Evolutionary conservation across 2,113 vertebrate genomes (phyloP), one percentile per base, ranked within the genome.

Genomic region (Perccottus glenii): DNA sequence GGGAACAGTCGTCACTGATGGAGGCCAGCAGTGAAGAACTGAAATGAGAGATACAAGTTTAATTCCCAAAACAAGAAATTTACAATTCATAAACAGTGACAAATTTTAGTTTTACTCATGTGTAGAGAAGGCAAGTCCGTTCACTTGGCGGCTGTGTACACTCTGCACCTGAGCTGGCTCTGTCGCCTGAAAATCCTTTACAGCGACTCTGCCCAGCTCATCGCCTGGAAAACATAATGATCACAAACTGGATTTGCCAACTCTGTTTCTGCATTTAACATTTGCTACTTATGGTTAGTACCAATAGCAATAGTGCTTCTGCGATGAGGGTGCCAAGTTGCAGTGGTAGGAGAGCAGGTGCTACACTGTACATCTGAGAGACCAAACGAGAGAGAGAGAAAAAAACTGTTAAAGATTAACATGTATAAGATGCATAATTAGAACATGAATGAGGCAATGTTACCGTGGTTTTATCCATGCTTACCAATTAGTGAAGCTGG

Each of bases 1-100:
- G 85, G 0, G 94, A 94, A 71, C 96, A 98, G 84, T 99, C 98
- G 74, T 99, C 95, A 77, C 98, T 96, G 70, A 97, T 80, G 2
- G 96, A 94, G 57, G 96, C 98, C 70, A 99, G 86, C 32, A 96
- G 84, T 32, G 95, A 89, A 43, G 87, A 76, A 62, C 98, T 99
- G 64, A 1, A 45, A 66, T 55, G n/a, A 45, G 64, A 16, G 57
- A 38, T 50, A 44, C 38, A 78, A 35, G 2, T 52, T 14, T 42
- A 6, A 12, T 43, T 27, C 48, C 32, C 1, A 49, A 5, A 82
- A 14, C 15, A 14, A 32, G 3, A 38, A 8, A 11, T 4, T 32
- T 58, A 67, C 7, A 48, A 9, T 33, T 5, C 6, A 38, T 7
- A 5, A 27, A 15, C n/a, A 46, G 12, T 11, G 40, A 46, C 3